Conservation (phyloP, 2,888 invertebrate genomes). For the Suillia variegata region DNA sequence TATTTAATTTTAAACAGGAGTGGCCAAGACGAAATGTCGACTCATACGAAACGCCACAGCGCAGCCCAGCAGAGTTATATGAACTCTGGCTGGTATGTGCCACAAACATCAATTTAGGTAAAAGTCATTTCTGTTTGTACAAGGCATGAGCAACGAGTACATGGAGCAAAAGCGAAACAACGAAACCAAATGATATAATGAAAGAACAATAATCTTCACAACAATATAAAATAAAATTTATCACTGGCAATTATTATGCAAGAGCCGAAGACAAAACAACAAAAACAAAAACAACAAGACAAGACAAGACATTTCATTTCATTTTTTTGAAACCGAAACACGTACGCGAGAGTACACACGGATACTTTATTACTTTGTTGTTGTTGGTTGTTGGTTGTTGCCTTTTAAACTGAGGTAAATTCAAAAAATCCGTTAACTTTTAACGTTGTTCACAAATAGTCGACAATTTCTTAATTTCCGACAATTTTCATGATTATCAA, state of each 20-base stretch:
- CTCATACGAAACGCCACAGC: neutral
- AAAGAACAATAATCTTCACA: conserved; percentile 37
- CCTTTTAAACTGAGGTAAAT: neutral
- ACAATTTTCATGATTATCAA: no score
- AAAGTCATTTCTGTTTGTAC: neutral
- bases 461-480: no score
- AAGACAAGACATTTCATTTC: no score
- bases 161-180: neutral
- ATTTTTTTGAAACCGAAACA: neutral
- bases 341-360: neutral
- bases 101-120: neutral
- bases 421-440: no score
- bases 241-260: conserved; percentile 52
- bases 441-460: no score
- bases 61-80: conserved; percentile 36
- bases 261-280: conserved; percentile 38
- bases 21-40: conserved; percentile 47
- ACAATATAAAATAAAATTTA: conserved; percentile 42
- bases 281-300: neutral
- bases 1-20: conserved; percentile 40
- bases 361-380: neutral
- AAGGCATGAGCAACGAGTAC: neutral
- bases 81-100: conserved; percentile 33
- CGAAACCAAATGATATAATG: conserved; percentile 4
- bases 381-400: neutral